A percentile compares a stretch with the other conserved stretches of the same genome.
Evolutionary conservation across 2,113 vertebrate genomes (phyloP).

Genomic region (Jaculus jaculus): DNA sequence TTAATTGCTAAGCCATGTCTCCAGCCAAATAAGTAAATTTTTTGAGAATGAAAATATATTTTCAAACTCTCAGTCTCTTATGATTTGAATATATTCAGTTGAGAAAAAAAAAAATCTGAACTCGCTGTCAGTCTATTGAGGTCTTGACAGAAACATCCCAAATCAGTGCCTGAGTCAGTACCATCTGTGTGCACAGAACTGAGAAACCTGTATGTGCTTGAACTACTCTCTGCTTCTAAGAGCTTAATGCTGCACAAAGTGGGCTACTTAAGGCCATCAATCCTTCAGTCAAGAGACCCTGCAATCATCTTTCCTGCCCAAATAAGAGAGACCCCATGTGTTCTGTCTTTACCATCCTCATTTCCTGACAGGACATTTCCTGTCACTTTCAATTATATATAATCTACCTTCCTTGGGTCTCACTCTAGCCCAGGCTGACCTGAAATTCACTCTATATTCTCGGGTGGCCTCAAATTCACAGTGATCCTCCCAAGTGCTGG

Average conservation of each 20-base stretch:
- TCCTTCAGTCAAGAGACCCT: background rate
- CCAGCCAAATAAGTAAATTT: too few species aligned
- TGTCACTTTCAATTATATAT: background rate
- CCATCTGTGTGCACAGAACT: background rate
- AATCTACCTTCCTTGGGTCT: background rate
- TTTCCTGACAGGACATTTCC: slow-evolving; percentile 9
- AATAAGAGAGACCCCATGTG: background rate
- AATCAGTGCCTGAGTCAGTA: background rate
- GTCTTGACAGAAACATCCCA: background rate
- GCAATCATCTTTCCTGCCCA: background rate
- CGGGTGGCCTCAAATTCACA: too few species aligned
- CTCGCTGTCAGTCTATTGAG: background rate
- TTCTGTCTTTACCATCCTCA: background rate
- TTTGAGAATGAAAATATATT: background rate
- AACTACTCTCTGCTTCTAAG: background rate
- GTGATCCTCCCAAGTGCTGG: too few species aligned
- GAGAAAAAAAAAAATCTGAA: background rate
- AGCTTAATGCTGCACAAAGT: background rate
- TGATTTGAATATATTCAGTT: background rate
- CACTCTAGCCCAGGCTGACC: too few species aligned
- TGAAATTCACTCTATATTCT: too few species aligned
- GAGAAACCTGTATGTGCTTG: background rate
- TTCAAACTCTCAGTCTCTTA: slow-evolving; percentile 9
- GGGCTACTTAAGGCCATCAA: background rate
- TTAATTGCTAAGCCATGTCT: too few species aligned